phyloP scores from a whole-genome alignment of 2,888 invertebrate species.

The Ephialtes manifestator region DNA sequence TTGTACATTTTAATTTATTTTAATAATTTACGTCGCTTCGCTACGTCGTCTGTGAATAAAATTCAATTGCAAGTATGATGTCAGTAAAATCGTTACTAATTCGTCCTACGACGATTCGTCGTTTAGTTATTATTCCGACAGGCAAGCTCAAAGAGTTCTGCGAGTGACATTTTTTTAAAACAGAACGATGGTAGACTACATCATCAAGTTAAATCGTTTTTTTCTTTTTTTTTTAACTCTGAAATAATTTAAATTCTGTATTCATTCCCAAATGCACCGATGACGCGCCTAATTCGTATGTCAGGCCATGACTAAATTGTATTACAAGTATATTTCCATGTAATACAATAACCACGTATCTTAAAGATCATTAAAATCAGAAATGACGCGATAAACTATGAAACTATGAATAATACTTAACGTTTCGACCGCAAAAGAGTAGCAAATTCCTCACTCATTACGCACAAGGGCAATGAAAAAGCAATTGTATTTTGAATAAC shows the following conservation, averaged over 20 bases:
- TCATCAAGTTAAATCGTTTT: background rate
- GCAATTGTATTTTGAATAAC: constrained; percentile 72
- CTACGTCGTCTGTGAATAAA: background rate
- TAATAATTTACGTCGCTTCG: background rate
- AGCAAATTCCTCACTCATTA: background rate
- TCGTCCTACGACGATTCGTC: background rate
- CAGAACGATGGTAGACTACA: background rate
- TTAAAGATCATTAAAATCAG: background rate
- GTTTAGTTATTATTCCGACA: background rate
- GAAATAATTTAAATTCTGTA: background rate
- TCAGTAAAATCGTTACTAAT: background rate
- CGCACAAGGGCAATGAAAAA: background rate
- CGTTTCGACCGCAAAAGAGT: background rate
- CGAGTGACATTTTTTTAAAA: background rate
- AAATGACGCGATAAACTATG: background rate
- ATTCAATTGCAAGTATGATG: background rate
- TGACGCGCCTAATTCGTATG: background rate
- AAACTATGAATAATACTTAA: background rate
- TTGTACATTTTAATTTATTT: background rate
- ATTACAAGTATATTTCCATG: background rate
- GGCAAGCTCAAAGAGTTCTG: background rate
- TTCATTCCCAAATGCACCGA: background rate
- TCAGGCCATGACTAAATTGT: background rate
- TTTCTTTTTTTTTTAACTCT: background rate
- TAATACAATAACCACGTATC: background rate